A percentile compares a stretch with the other conserved stretches of the same genome.
phyloP scores from a whole-genome alignment of 2,113 vertebrate species.

The Phycodurus eques region DNA sequence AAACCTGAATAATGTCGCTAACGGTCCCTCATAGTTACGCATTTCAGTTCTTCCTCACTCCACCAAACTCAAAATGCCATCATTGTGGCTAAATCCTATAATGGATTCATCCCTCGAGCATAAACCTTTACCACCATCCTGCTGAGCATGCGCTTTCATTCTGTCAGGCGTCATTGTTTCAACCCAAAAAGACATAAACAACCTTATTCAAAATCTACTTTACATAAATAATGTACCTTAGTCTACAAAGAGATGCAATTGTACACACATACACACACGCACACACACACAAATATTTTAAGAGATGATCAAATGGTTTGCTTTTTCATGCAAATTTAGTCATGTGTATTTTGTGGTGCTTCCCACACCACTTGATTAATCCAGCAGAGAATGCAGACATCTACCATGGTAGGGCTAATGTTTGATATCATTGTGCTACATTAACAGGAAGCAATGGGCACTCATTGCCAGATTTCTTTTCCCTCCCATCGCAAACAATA shows the following conservation, averaged over 20 bases:
- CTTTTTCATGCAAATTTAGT: constrained; percentile 42
- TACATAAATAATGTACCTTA: constrained; percentile 59
- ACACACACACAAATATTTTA: constrained; percentile 34
- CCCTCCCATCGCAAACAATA: constrained; percentile 34
- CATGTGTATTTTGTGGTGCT: constrained; percentile 40
- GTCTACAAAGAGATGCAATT: constrained; percentile 63
- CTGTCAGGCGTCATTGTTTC: constrained; percentile 31
- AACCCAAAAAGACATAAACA: constrained; percentile 51
- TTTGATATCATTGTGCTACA: constrained; percentile 55
- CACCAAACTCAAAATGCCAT: constrained; percentile 21
- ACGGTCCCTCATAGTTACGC: background rate
- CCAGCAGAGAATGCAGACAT: constrained; percentile 30
- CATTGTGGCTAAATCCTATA: constrained; percentile 16
- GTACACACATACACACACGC: constrained; percentile 57
- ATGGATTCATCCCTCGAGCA: constrained; percentile 14
- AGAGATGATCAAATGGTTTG: constrained; percentile 45
- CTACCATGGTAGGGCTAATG: constrained; percentile 28
- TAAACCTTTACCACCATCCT: constrained; percentile 3
- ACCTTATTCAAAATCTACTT: constrained; percentile 58
- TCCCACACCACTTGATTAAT: constrained; percentile 25
- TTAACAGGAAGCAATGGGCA: constrained; percentile 56
- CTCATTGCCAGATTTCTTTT: constrained; percentile 43
- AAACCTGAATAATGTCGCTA: too few relatives aligned
- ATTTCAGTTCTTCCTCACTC: background rate
- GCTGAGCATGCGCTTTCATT: background rate